Conservation (phyloP, 2,113 vertebrate genomes). For the Rhinoptilus africanus region DNA sequence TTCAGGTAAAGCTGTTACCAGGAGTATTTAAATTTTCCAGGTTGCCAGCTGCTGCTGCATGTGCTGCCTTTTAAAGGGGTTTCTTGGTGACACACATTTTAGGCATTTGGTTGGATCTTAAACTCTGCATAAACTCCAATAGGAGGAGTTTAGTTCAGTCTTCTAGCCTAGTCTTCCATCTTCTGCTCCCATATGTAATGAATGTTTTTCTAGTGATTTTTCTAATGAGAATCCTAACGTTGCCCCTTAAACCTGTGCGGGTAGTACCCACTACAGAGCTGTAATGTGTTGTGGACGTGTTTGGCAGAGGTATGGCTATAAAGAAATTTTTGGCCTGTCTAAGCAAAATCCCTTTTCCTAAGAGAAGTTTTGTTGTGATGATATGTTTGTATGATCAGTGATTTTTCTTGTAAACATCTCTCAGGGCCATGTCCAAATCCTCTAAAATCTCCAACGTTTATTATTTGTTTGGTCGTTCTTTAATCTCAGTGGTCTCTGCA, state of each 20-base stretch:
- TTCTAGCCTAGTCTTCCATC: neutral
- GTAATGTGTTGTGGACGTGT: neutral
- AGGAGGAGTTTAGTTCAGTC: neutral
- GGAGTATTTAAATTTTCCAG: neutral
- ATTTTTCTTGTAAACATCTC: neutral
- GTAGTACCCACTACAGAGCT: neutral
- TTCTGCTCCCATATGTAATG: neutral
- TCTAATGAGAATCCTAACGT: neutral
- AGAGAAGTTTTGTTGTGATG: neutral
- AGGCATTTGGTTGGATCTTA: neutral
- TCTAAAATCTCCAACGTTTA: neutral
- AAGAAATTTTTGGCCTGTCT: neutral
- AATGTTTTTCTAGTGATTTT: neutral
- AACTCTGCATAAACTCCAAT: neutral
- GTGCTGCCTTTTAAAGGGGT: neutral
- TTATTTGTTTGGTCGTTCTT: neutral
- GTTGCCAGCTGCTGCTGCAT: neutral
- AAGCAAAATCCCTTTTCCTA: neutral
- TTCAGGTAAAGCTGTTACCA: neutral
- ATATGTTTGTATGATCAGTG: neutral
- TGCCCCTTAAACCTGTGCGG: neutral
- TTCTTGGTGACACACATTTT: neutral
- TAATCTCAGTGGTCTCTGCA: neutral
- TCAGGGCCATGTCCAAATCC: neutral
- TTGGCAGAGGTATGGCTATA: neutral